Percentiles rank a stretch among this genome's conserved stretches.
Evolutionary conservation across 2,797 vertebrate genomes (phyloP).

Genomic region (Tragelaphus oryx): DNA sequence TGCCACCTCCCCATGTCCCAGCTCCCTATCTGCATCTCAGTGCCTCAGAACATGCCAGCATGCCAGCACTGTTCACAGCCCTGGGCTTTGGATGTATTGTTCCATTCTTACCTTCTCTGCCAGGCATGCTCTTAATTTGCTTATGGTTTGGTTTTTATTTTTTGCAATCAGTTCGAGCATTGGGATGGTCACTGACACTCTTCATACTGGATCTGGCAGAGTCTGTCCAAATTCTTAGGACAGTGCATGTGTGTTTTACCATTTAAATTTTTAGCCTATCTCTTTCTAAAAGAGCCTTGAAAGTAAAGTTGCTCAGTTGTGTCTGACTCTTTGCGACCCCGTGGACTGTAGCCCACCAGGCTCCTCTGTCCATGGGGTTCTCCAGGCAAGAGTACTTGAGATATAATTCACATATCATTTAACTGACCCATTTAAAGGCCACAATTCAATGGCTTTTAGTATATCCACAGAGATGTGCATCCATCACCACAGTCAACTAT

Average conservation of each 20-base stretch:
- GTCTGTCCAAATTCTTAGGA: neutral
- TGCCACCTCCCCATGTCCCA: neutral
- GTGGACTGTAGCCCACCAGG: neutral
- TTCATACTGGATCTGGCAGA: neutral
- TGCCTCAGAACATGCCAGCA: neutral
- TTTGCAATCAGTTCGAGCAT: neutral
- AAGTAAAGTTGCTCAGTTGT: too few relatives aligned
- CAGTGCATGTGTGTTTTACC: neutral
- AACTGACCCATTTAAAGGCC: neutral
- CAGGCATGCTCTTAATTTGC: neutral
- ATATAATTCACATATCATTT: neutral
- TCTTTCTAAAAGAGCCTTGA: neutral
- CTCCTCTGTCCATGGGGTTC: too few relatives aligned
- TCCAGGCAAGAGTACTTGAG: neutral
- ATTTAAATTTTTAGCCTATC: neutral
- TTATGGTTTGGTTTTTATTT: neutral
- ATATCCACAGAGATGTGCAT: neutral
- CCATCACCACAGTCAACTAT: neutral
- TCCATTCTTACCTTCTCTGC: neutral
- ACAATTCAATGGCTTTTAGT: neutral
- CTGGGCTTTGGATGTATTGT: neutral
- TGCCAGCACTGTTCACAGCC: neutral
- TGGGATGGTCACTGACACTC: neutral
- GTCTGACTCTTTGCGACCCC: too few relatives aligned
- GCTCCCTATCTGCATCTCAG: fast-evolving